Base-by-base conservation (phyloP, 2,888 invertebrate genomes). In the Eristalis intricaria region DNA sequence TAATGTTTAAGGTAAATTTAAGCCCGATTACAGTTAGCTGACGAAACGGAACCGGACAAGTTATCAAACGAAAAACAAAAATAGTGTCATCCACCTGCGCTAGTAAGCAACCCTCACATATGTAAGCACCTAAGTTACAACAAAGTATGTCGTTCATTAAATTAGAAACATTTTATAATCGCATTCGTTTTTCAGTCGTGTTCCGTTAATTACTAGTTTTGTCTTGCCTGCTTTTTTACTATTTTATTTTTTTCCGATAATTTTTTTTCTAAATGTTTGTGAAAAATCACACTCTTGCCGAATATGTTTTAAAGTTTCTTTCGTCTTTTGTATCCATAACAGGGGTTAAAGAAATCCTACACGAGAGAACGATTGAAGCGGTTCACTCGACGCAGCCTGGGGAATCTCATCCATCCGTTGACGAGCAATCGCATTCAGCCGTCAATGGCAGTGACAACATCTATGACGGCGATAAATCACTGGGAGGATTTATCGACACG, bases 301-400 rank as follows among this genome's bases (percentile, higher is more conserved):
- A 8, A n/a, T 7, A 50, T 8, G 8, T 60, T 22, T 40, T 15
- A 19, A 66, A 43, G 26, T 60, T 50, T 11, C 5, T 0, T 22
- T 56, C 64, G 4, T 43, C 1, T 50, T 8, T 19, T 19, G 19
- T 19, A 50, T 50, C 19, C 19, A 38, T 19, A 50, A 50, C 88
- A 92, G 92, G 91, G 89, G 79, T 90, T 86, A 91, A 91, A 89
- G 90, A 90, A 89, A 87, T 90, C 89, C 58, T 90, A 91, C 89
- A 90, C 90, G 83, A 91, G 90, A 65, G 91, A 91, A 90, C 91
- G 91, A 75, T 89, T 92, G 90, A 92, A 91, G 74, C 91, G 89
- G 43, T 90, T 90, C 88, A 90, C 90, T n/a, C 89, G 89, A 4
- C 90, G 91, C 89, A 91, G 92, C 26, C 90, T 92, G 80, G 90